Evolutionary conservation across 2,797 vertebrate genomes (phyloP).

Genomic region (Artibeus jamaicensis): DNA sequence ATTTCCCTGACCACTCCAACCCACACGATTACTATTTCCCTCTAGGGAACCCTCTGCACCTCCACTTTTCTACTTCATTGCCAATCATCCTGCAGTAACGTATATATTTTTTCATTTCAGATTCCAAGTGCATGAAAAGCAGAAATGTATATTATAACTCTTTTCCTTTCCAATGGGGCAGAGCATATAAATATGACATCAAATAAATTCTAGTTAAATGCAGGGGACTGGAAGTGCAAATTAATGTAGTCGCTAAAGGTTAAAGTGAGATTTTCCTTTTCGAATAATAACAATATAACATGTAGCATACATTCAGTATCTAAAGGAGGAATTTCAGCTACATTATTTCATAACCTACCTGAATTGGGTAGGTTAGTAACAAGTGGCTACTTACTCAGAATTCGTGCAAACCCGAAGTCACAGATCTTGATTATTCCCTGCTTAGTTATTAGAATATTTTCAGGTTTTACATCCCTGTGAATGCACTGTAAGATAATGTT

Average conservation of each 20-base stretch:
- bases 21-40: not conserved
- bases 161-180: not conserved
- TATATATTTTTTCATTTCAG: not conserved
- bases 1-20: not conserved
- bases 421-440: constrained; percentile 92
- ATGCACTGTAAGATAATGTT: constrained; percentile 80
- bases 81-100: not conserved
- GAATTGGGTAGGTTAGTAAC: not conserved
- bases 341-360: not conserved
- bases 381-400: constrained; percentile 86
- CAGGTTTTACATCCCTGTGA: constrained; percentile 92
- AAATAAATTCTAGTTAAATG: not conserved
- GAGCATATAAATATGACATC: not conserved
- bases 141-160: constrained; percentile 15
- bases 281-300: not conserved
- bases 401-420: constrained; percentile 92
- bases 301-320: not conserved
- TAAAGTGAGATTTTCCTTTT: not conserved
- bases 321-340: not conserved
- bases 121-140: not conserved
- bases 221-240: not conserved
- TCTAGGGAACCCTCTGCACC: not conserved
- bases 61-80: not conserved
- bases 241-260: not conserved
- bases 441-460: constrained; percentile 94